phyloP scores from a whole-genome alignment of 1,140 invertebrate genomes.

The Solenopsis invicta region DNA sequence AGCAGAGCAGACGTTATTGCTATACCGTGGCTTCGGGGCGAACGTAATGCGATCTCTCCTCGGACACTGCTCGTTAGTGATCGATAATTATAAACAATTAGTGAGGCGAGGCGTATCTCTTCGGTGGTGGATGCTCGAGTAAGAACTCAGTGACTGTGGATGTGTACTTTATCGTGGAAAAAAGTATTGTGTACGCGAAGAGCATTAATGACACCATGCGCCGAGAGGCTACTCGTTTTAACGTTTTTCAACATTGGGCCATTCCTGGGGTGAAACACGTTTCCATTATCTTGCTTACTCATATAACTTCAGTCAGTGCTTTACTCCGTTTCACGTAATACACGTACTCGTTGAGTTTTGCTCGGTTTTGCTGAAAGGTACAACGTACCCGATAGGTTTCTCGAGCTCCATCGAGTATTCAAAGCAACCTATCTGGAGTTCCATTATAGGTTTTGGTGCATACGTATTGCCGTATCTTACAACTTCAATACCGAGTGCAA shows the following conservation, averaged over 20 bases:
- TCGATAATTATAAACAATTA: conserved; percentile 71
- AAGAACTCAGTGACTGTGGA: background rate
- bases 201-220: conserved; percentile 42
- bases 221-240: conserved; percentile 31
- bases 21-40: conserved; percentile 28
- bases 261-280: conserved; percentile 3
- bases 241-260: conserved; percentile 32
- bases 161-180: conserved; percentile 24
- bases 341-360: conserved; percentile 23
- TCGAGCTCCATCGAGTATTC: conserved; percentile 68
- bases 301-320: background rate
- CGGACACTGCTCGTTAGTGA: conserved; percentile 48
- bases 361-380: conserved; percentile 35
- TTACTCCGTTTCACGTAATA: conserved; percentile 1
- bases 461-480: conserved; percentile 71
- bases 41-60: conserved; percentile 60
- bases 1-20: conserved; percentile 25
- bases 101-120: conserved; percentile 17
- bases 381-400: conserved; percentile 32
- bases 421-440: conserved; percentile 69
- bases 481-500: conserved; percentile 73
- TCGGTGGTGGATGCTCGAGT: conserved; percentile 9
- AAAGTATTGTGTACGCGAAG: background rate
- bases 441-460: conserved; percentile 73
- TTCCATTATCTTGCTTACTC: conserved; percentile 29